These are phyloP conservation scores for Brachypalpus laphriformis DNA, from an alignment of 2,888 invertebrate species.

Conservation along the genomic window DNA sequence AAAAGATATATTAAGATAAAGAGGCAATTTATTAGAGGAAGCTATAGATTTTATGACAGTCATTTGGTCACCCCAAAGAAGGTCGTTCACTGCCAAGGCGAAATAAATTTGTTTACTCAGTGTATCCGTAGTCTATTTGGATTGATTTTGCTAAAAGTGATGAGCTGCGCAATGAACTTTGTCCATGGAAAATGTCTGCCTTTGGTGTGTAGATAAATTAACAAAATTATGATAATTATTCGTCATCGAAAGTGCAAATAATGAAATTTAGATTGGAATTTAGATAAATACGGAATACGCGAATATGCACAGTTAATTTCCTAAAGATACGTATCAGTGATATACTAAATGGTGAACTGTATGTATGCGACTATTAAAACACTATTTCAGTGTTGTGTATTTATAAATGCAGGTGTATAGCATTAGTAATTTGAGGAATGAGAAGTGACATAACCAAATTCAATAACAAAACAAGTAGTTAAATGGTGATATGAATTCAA, in stretches of 20 bases:
- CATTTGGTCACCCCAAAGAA: slow-evolving; percentile 24
- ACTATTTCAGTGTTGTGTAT: background rate
- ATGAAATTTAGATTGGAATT: background rate
- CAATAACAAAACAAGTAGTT: background rate
- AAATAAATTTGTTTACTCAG: slow-evolving; percentile 23
- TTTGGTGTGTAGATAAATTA: background rate
- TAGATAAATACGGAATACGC: background rate
- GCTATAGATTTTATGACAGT: background rate
- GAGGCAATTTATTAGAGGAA: slow-evolving; percentile 18
- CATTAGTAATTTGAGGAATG: background rate
- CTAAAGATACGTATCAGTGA: background rate
- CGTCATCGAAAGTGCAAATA: background rate
- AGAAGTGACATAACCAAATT: background rate
- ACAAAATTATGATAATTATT: background rate
- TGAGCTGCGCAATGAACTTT: background rate
- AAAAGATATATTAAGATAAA: background rate
- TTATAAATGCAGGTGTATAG: background rate
- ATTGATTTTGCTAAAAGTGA: background rate
- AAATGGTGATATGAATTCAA: background rate
- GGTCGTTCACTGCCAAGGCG: slow-evolving; percentile 59
- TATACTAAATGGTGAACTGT: background rate
- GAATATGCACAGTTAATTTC: background rate
- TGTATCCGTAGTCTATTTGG: too few relatives aligned
- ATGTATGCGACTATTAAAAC: background rate
- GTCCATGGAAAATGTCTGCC: background rate